Evolutionary conservation across 2,888 invertebrate genomes (phyloP).

Genomic region (Drosophila affinis): DNA sequence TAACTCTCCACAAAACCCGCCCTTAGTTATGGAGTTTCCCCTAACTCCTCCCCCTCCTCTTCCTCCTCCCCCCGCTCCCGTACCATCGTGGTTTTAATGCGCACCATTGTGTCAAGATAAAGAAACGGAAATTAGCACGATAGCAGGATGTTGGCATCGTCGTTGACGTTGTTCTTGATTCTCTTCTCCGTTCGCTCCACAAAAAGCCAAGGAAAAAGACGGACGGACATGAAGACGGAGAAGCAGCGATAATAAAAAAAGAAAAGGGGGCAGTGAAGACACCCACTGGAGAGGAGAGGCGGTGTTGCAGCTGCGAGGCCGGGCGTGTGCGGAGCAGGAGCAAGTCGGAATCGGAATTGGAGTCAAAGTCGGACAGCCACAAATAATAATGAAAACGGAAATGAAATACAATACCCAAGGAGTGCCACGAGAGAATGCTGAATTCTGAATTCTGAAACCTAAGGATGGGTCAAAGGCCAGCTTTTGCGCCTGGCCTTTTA

Average conservation of each 20-base stretch:
- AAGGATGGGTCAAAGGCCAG: neutral
- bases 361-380: conserved; percentile 61
- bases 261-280: conserved; percentile 52
- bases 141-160: conserved; percentile 82
- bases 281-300: conserved; percentile 32
- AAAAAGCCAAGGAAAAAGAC: conserved; percentile 18
- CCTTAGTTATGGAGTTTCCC: conserved; percentile 66
- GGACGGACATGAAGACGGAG: conserved; percentile 28
- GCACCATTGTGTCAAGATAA: conserved; percentile 83
- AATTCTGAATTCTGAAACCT: conserved; percentile 2
- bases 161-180: conserved; percentile 72
- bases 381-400: conserved; percentile 82
- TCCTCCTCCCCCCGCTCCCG: conserved; percentile 25
- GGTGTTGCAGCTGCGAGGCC: conserved; percentile 7
- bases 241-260: conserved; percentile 50
- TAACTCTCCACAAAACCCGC: conserved; percentile 19
- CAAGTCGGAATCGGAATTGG: conserved; percentile 56
- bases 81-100: conserved; percentile 77
- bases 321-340: conserved; percentile 13
- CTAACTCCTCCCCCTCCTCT: conserved; percentile 10
- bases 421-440: conserved; percentile 57
- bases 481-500: neutral
- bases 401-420: conserved; percentile 81
- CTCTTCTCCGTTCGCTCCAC: conserved; percentile 29
- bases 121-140: conserved; percentile 83